Evolutionary conservation across 2,888 invertebrate species (phyloP).

Genomic region (Sturmia bella): DNA sequence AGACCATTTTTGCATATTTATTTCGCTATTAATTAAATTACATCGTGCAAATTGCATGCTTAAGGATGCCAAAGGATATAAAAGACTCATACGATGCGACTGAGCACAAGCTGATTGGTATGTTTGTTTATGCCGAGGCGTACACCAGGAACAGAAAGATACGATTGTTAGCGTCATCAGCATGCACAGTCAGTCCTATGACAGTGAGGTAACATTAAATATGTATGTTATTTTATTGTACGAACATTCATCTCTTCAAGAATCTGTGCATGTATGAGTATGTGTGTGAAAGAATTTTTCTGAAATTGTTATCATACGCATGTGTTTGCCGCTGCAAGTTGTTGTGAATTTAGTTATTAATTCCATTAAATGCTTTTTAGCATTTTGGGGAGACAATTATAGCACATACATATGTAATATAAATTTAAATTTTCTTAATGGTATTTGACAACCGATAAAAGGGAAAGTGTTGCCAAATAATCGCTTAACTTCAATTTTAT

Average conservation of each 20-base stretch:
- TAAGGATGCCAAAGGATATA: conserved; percentile 71
- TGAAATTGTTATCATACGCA: neutral
- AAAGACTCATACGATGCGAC: conserved; percentile 36
- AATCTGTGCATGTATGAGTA: neutral
- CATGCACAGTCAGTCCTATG: conserved; percentile 25
- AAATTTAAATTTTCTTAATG: conserved; percentile 44
- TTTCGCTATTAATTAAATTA: conserved; percentile 80
- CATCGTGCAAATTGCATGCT: conserved; percentile 78
- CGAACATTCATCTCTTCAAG: neutral
- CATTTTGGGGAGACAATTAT: conserved; percentile 59
- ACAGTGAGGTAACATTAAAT: conserved; percentile 50
- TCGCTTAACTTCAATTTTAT: neutral
- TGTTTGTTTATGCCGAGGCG: neutral
- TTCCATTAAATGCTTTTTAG: conserved; percentile 56
- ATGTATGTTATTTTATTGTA: neutral
- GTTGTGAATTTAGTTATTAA: conserved; percentile 60
- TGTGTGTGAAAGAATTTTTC: neutral
- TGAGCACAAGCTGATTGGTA: neutral
- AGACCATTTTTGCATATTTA: conserved; percentile 77
- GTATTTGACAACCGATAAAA: conserved; percentile 49
- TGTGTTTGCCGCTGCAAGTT: conserved; percentile 8
- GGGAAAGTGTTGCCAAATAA: conserved; percentile 38
- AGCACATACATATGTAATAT: too few relatives aligned
- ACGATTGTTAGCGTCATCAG: conserved; percentile 12
- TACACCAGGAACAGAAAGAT: conserved; percentile 38